phyloP scores from a whole-genome alignment of 2,797 vertebrate species.

The Lateolabrax maculatus region DNA sequence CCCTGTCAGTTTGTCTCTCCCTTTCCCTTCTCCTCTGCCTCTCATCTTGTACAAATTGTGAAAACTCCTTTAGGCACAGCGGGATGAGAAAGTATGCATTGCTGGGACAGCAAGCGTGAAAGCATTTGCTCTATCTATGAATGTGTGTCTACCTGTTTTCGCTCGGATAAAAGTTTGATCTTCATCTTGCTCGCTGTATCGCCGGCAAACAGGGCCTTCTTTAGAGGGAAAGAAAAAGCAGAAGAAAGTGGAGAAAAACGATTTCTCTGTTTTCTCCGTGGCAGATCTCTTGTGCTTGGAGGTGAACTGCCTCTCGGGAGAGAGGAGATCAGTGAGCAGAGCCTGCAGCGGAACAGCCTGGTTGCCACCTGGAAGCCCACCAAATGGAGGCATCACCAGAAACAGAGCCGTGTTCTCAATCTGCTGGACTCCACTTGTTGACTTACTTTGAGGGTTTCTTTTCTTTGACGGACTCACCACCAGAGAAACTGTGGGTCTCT shows the following conservation, averaged over 20 bases:
- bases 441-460: slow-evolving; percentile 45
- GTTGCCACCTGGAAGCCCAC: slow-evolving; percentile 59
- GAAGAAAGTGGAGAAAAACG: slow-evolving; percentile 49
- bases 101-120: slow-evolving; percentile 55
- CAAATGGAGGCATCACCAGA: slow-evolving; percentile 51
- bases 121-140: slow-evolving; percentile 59
- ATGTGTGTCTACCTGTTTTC: slow-evolving; percentile 52
- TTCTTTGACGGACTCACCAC: slow-evolving; percentile 17
- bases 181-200: slow-evolving; percentile 46
- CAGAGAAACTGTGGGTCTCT: not conserved
- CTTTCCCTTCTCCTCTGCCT: slow-evolving; percentile 52
- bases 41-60: slow-evolving; percentile 78
- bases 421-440: slow-evolving; percentile 45
- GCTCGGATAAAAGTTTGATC: slow-evolving; percentile 64
- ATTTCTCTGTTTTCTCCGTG: slow-evolving; percentile 49
- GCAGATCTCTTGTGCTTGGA: slow-evolving; percentile 41
- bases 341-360: slow-evolving; percentile 55
- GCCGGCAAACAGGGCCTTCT: slow-evolving; percentile 43
- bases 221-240: slow-evolving; percentile 30
- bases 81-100: slow-evolving; percentile 60
- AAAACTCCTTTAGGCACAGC: slow-evolving; percentile 74
- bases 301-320: slow-evolving; percentile 58
- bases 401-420: slow-evolving; percentile 52
- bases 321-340: slow-evolving; percentile 59
- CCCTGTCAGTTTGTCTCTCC: slow-evolving; percentile 55